Conservation (phyloP, 2,888 invertebrate genomes). For the Tipula lateralis region DNA sequence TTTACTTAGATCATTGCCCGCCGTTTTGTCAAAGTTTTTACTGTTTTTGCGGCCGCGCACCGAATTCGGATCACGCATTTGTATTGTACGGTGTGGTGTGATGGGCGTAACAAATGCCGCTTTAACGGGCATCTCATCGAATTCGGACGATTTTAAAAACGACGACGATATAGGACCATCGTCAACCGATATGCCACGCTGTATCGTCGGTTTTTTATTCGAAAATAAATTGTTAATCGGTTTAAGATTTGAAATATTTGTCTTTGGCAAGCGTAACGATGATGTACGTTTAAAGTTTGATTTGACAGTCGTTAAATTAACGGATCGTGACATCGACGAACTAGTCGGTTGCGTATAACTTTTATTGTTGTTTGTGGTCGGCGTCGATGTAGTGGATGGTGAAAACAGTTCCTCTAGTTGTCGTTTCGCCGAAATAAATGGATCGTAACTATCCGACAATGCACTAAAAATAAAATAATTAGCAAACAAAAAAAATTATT, state of each 20-base stretch:
- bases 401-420: constrained; percentile 77
- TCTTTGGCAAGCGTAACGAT: constrained; percentile 45
- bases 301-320: constrained; percentile 35
- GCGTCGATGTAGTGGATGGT: constrained; percentile 52
- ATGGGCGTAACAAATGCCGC: constrained; percentile 44
- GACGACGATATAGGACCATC: constrained; percentile 49
- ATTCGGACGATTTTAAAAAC: constrained; percentile 49
- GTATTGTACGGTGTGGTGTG: not conserved
- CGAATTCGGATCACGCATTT: constrained; percentile 41
- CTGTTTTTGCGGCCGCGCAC: constrained; percentile 34
- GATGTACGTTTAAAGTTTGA: constrained; percentile 47
- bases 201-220: constrained; percentile 42
- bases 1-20: constrained; percentile 39
- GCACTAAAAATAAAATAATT: constrained; percentile 37
- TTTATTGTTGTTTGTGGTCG: constrained; percentile 36
- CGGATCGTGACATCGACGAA: constrained; percentile 32
- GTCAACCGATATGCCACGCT: constrained; percentile 47
- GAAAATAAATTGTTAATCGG: constrained; percentile 39
- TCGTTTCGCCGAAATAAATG: constrained; percentile 72
- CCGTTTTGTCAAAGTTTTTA: constrained; percentile 7
- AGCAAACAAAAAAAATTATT: not conserved
- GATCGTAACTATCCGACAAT: constrained; percentile 57
- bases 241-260: constrained; percentile 41
- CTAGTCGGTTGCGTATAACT: constrained; percentile 35
- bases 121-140: constrained; percentile 49